Base-by-base conservation (phyloP, 2,113 vertebrate genomes). In the Columbina picui region DNA sequence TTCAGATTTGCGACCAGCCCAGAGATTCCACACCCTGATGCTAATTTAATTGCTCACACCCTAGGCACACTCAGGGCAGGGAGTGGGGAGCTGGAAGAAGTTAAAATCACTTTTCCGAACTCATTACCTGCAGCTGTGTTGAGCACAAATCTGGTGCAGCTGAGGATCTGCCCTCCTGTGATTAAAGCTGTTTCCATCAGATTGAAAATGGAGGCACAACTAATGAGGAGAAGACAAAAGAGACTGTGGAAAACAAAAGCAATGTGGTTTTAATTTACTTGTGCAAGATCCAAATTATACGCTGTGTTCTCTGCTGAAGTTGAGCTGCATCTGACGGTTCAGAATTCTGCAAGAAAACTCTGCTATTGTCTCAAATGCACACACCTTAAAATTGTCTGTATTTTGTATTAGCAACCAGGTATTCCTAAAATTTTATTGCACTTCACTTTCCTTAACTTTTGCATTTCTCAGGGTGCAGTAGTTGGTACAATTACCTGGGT, bases 191-290 rank as follows among this genome's bases (percentile, higher is more conserved):
- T 92, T 92, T 94, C 52, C 68, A 82, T 60, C 43, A 60, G 65
- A 38, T 32, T 89, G 77, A 89, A 84, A 57, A 84, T 50, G 52
- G 64, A 90, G 32, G 43, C 30, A 82, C 92, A 96, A 69, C 69
- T 84, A 84, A 95, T 81, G 69, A 91, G 76, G 23, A 67, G 60
- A 89, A 90, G 89, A 92, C 69, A 94, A 92, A 94, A 87, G 68
- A 59, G 36, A 3, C 41, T 18, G 17, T 26, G 34, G 45, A 80
- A 93, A 93, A 90, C 45, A 95, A 94, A 92, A 74, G 50, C 30
- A 93, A 86, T 59, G n/a, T 84, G 89, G 68, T 75, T 92, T 90
- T 94, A 81, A 94, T 95, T 90, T 91, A 78, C 38, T 89, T n/a
- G 12, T 89, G 19, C 49, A 78, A 78, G 8, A 80, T 87, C 61